Conservation (phyloP, 2,797 vertebrate genomes). For the Crenuchus spilurus region DNA sequence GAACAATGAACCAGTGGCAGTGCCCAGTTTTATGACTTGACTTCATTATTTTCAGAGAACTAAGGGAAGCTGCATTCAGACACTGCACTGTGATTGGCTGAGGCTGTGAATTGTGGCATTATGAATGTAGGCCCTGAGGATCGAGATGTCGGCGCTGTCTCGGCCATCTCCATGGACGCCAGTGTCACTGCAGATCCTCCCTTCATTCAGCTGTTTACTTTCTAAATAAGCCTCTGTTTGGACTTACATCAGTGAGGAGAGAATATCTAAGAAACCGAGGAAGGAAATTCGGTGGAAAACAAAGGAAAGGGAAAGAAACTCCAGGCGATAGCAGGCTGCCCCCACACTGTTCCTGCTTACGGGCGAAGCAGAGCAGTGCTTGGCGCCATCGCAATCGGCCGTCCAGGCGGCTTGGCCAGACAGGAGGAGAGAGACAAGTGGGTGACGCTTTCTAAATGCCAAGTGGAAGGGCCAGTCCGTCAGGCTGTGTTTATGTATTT, state of each 20-base stretch:
- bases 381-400: constrained; percentile 82
- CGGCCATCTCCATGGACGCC: constrained; percentile 67
- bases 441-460: constrained; percentile 74
- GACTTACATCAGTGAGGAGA: constrained; percentile 83
- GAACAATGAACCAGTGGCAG: not conserved
- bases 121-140: constrained; percentile 53
- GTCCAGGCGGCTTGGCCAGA: constrained; percentile 76
- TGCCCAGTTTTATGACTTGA: not conserved
- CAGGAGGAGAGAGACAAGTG: constrained; percentile 70
- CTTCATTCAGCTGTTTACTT: constrained; percentile 83
- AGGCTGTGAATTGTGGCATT: constrained; percentile 4
- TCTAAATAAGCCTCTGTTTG: constrained; percentile 85
- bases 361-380: constrained; percentile 69
- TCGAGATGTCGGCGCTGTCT: constrained; percentile 69
- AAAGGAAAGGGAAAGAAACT: constrained; percentile 86
- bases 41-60: constrained; percentile 20
- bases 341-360: constrained; percentile 81
- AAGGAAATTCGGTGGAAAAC: constrained; percentile 85
- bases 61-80: not conserved
- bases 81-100: not conserved
- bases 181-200: constrained; percentile 68
- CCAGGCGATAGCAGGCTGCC: constrained; percentile 78
- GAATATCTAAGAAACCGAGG: constrained; percentile 86
- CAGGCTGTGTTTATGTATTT: constrained; percentile 76
- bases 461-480: constrained; percentile 64